These are phyloP conservation scores for Microctenopoma steveboyesi DNA, from an alignment of 2,797 vertebrate genomes.

Conservation along the genomic window DNA sequence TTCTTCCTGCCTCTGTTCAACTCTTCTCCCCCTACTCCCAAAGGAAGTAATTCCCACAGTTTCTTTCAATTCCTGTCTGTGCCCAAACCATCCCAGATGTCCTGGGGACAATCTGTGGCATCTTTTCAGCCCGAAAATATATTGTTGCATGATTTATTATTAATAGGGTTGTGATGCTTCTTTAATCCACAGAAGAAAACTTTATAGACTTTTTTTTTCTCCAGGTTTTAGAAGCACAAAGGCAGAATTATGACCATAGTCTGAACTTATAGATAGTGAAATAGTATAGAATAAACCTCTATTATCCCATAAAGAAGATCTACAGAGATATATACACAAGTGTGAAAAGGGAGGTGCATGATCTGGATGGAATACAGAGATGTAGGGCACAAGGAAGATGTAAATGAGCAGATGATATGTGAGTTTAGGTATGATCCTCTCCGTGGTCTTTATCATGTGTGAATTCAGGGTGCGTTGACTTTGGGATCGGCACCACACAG, in stretches of 20 bases:
- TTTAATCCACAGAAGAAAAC: slow-evolving; percentile 8
- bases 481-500: too few relatives aligned
- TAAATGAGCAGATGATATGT: too few relatives aligned
- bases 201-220: slow-evolving; percentile 7
- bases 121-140: not conserved
- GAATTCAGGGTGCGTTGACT: too few relatives aligned
- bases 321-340: too few relatives aligned
- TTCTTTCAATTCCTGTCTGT: slow-evolving; percentile 6
- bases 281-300: too few relatives aligned
- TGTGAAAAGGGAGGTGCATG: too few relatives aligned
- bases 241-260: slow-evolving; percentile 3
- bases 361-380: too few relatives aligned
- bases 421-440: too few relatives aligned
- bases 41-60: slow-evolving; percentile 18
- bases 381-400: too few relatives aligned
- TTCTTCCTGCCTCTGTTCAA: not conserved
- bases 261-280: slow-evolving; percentile 10
- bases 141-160: slow-evolving; percentile 35
- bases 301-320: too few relatives aligned
- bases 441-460: too few relatives aligned
- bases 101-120: slow-evolving; percentile 13
- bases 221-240: not conserved
- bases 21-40: slow-evolving; percentile 3
- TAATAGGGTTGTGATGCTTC: slow-evolving; percentile 12
- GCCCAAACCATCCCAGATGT: slow-evolving; percentile 24